phyloP scores from a whole-genome alignment of 2,113 vertebrate species.

The Opisthocomus hoazin region DNA sequence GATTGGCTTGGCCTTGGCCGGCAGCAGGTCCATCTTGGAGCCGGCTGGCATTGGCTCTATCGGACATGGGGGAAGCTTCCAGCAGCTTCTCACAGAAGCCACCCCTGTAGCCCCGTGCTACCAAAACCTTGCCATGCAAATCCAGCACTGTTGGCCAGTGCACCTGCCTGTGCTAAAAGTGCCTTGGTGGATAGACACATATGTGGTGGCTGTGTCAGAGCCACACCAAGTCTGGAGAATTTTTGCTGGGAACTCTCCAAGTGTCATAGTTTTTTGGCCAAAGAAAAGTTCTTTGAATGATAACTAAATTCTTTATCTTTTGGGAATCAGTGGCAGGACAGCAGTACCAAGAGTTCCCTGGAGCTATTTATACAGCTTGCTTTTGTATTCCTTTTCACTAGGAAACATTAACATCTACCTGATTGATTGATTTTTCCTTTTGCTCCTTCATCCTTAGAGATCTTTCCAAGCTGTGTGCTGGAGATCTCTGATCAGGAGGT shows the following conservation, averaged over 20 bases:
- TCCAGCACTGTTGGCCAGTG: too few species aligned
- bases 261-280: neutral
- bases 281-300: neutral
- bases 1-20: too few species aligned
- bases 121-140: too few species aligned
- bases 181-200: neutral
- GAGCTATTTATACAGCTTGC: neutral
- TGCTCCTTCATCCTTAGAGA: conserved; percentile 64
- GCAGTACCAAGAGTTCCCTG: neutral
- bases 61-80: too few species aligned
- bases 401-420: neutral
- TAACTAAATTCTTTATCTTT: neutral
- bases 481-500: conserved; percentile 88
- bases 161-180: neutral
- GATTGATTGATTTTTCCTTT: neutral
- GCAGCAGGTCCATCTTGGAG: too few species aligned
- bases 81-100: too few species aligned
- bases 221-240: neutral
- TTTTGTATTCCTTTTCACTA: neutral
- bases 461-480: conserved; percentile 86
- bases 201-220: neutral
- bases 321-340: neutral
- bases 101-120: too few species aligned
- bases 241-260: neutral
- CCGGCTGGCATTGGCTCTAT: too few species aligned